These are phyloP conservation scores for Saccostrea cuccullata DNA, from an alignment of 1,140 invertebrate genomes.

Conservation along the genomic window DNA sequence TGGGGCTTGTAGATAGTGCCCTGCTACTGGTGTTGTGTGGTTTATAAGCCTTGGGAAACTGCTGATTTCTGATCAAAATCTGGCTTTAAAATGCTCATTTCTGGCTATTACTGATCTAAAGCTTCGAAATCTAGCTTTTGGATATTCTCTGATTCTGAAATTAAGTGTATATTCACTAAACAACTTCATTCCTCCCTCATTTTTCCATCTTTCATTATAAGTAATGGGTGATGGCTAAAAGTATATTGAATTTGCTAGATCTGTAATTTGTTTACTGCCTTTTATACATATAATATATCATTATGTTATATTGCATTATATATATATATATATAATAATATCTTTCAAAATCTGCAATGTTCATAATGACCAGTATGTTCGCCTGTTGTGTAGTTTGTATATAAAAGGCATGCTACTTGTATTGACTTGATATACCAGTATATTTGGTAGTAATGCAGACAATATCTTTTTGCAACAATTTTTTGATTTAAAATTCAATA, in stretches of 20 bases:
- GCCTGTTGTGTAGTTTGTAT: too few species aligned
- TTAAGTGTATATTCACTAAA: neutral
- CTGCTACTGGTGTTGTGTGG: neutral
- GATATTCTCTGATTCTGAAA: neutral
- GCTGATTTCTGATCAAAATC: neutral
- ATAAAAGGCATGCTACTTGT: too few species aligned
- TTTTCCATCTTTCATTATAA: neutral
- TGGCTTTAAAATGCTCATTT: slow-evolving; percentile 1
- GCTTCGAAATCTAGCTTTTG: neutral
- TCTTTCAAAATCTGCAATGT: too few species aligned
- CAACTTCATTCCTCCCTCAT: neutral
- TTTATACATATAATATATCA: too few species aligned
- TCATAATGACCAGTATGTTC: too few species aligned
- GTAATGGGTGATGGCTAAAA: slow-evolving; percentile 22
- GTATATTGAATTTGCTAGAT: neutral
- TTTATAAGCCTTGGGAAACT: neutral
- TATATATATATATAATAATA: too few species aligned
- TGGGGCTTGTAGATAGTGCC: neutral
- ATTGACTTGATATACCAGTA: too few species aligned
- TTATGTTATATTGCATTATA: too few species aligned
- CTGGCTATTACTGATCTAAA: neutral
- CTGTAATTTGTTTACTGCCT: neutral
- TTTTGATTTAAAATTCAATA: too few species aligned
- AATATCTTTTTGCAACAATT: too few species aligned
- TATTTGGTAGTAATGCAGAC: too few species aligned